Evolutionary conservation across 2,888 invertebrate species (phyloP), one percentile per base, ranked within the genome.

Genomic region (Podotricha telesiphe): DNA sequence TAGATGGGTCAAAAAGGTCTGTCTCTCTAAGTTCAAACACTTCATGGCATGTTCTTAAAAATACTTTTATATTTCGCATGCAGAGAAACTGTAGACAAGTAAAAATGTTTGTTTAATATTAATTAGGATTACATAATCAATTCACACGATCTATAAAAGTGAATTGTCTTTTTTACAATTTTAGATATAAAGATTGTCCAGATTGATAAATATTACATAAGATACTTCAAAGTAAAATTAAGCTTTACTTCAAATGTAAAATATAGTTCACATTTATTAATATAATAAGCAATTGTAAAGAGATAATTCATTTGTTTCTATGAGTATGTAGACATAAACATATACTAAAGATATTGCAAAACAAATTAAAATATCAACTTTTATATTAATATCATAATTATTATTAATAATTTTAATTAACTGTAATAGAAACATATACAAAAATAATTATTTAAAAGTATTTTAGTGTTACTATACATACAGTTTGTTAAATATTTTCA

Each of bases 1-100:
- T 98, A n/a, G 96, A 95, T 0, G 98, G 97, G 80, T 99, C 98
- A 86, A 99, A 99, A 42, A 99, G 94, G 86, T 99, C 98, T 11
- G 94, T 94, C 77, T 97, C 97, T 48, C 95, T 94, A 71, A 99
- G 91, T 72, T 96, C 96, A 90, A 99, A 99, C 71, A 95, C 94
- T 71, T 95, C 95, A 79, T 96, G 96, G 84, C 99, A 99, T 22
- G 97, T 96, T 75, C 96, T 95, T 68, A 99, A 94, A 89, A 99
- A 99, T 76, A 97, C 95, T 82, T 97, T 95, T 78, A 99, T 99
- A 89, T 99, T 99, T 82, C 98, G 96, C 89, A 98, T 94, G 89
- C 99, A 99, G 80, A 99, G 94, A 88, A 99, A 99, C 98, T 99
- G 94, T 59, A 70, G 70, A 71, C 55, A 73, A 68, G 47, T 42